A percentile compares a stretch with the other conserved stretches of the same genome.
Conservation (phyloP, 2,113 vertebrate genomes). For the Chlamydotis undulata region DNA sequence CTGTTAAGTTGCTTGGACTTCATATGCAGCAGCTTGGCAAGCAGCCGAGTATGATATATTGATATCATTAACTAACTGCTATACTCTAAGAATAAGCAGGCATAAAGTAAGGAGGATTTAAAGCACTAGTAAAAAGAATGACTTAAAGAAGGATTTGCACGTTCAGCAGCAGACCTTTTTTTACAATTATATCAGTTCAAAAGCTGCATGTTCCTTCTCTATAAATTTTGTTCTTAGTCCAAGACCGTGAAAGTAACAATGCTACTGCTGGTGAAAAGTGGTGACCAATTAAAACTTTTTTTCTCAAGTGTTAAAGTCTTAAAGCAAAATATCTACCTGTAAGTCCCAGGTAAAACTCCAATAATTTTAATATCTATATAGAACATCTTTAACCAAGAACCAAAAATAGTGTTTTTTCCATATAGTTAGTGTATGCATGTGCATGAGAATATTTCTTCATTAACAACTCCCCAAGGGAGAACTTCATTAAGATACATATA, state of each 20-base stretch:
- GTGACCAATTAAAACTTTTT: not conserved
- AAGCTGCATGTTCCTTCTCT: not conserved
- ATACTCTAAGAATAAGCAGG: not conserved
- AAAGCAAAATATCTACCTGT: not conserved
- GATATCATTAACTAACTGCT: not conserved
- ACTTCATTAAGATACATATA: not conserved
- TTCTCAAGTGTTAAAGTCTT: not conserved
- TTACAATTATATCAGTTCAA: not conserved
- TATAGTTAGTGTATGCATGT: rapidly evolving
- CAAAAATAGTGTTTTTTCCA: not conserved
- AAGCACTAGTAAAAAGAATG: not conserved
- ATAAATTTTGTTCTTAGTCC: not conserved
- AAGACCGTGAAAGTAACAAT: not conserved
- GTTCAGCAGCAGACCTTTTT: not conserved
- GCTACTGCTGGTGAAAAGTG: not conserved
- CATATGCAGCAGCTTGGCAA: not conserved
- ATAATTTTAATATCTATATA: not conserved
- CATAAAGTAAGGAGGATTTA: not conserved
- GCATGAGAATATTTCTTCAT: not conserved
- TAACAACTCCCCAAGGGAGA: not conserved
- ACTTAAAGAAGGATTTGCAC: not conserved
- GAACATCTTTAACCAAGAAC: not conserved
- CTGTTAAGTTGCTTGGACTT: not conserved
- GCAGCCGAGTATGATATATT: not conserved
- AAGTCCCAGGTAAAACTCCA: not conserved